These are phyloP conservation scores for Nicator chloris DNA, from an alignment of 2,113 vertebrate genomes.

Conservation along the genomic window DNA sequence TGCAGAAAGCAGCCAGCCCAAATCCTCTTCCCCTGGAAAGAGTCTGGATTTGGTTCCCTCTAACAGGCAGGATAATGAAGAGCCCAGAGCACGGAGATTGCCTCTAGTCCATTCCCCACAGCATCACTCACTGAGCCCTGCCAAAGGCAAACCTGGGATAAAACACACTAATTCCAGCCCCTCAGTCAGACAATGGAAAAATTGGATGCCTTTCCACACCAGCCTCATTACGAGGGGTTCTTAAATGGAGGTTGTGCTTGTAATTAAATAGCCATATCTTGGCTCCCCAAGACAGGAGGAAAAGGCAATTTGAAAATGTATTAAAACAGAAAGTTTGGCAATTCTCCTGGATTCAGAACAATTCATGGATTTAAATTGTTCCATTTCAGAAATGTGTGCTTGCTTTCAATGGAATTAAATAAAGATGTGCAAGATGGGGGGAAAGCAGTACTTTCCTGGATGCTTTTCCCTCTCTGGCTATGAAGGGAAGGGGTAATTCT, in stretches of 20 bases:
- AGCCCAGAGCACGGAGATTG: not conserved
- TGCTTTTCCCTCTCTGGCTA: not conserved
- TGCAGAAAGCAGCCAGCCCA: not conserved
- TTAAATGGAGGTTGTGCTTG: slow-evolving; percentile 40
- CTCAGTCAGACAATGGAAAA: slow-evolving; percentile 28
- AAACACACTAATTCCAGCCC: not conserved
- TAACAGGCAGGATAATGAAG: not conserved
- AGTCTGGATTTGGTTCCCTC: not conserved
- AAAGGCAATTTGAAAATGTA: slow-evolving; percentile 61
- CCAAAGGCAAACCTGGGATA: slow-evolving; percentile 14
- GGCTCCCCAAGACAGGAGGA: slow-evolving; percentile 44
- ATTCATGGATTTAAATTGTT: slow-evolving; percentile 50
- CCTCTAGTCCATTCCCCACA: not conserved
- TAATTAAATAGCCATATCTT: slow-evolving; percentile 47
- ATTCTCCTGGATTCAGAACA: slow-evolving; percentile 58
- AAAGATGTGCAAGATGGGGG: slow-evolving; percentile 55
- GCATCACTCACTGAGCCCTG: not conserved
- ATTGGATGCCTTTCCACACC: not conserved
- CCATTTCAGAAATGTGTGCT: slow-evolving; percentile 36
- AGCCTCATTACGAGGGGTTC: not conserved
- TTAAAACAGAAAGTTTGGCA: slow-evolving; percentile 59
- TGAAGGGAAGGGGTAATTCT: not conserved
- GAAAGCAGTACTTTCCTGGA: not conserved
- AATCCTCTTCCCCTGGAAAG: not conserved
- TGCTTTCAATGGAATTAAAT: slow-evolving; percentile 60